Percentiles rank a stretch among this genome's conserved stretches.
Evolutionary conservation across 2,797 vertebrate genomes (phyloP).

Genomic region (Helarctos malayanus): DNA sequence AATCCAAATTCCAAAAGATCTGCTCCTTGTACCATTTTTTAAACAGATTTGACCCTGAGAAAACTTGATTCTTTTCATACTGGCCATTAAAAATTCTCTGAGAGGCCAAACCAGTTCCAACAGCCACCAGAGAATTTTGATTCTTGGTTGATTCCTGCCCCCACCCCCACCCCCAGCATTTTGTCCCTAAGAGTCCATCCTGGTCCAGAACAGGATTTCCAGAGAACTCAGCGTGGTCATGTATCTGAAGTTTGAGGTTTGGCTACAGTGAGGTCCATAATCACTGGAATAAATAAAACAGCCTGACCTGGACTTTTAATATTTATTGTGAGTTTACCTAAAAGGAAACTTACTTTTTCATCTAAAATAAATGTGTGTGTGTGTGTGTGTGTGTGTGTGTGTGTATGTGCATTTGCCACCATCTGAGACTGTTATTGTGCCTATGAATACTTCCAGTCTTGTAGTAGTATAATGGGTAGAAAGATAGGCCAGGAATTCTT

Average conservation of each 20-base stretch:
- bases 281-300: neutral
- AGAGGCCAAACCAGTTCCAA: neutral
- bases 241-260: neutral
- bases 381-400: neutral
- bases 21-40: neutral
- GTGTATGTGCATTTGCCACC: neutral
- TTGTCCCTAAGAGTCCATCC: neutral
- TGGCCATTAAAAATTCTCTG: neutral
- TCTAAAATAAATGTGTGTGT: neutral
- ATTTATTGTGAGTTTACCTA: constrained; percentile 2
- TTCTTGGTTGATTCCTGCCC: neutral
- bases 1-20: neutral
- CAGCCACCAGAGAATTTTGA: neutral
- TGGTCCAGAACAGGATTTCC: neutral
- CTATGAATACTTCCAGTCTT: neutral
- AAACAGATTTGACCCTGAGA: neutral
- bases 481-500: neutral
- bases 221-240: neutral
- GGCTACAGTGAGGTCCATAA: neutral
- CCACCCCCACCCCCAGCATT: rapidly evolving
- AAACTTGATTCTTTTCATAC: neutral
- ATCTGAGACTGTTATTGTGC: neutral
- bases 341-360: neutral
- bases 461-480: neutral
- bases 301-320: neutral